phyloP scores from a whole-genome alignment of 53 echinoderm and acorn worm genomes.

The Actinopyga echinites region DNA sequence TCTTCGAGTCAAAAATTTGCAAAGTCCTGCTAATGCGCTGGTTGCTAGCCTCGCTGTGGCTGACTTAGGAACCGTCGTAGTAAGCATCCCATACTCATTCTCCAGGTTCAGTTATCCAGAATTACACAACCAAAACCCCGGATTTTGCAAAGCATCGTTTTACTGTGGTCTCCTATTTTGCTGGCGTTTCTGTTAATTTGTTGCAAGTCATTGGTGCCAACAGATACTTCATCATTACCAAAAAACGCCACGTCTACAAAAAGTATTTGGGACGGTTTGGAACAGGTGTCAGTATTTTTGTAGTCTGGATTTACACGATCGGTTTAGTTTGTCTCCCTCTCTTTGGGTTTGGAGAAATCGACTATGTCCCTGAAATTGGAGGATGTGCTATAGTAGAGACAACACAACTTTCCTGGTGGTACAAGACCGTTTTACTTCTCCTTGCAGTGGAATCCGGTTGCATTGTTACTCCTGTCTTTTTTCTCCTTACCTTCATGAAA shows the following conservation, averaged over 20 bases:
- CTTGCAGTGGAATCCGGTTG: conserved; percentile 6
- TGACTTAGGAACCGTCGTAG: not conserved
- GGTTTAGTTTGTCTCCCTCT: conserved; percentile 15
- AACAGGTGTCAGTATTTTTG: not conserved
- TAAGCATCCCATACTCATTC: conserved; percentile 1
- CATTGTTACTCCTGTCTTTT: conserved; percentile 27
- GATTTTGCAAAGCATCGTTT: not conserved
- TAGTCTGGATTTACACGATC: not conserved
- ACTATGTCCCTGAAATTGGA: conserved; percentile 22
- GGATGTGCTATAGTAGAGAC: conserved; percentile 26
- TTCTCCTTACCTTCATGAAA: conserved; percentile 18
- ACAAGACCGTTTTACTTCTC: conserved; percentile 1
- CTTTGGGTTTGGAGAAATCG: conserved; percentile 24
- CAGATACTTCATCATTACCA: conserved; percentile 34
- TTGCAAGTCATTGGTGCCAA: conserved; percentile 31
- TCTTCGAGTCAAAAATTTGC: not conserved
- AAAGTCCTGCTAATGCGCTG: not conserved
- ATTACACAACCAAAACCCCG: not conserved
- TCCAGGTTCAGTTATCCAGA: conserved; percentile 6
- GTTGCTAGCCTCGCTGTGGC: conserved; percentile 1
- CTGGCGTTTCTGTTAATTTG: conserved; percentile 7
- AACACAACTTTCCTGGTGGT: conserved; percentile 11
- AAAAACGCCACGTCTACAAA: not conserved
- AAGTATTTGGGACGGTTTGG: conserved; percentile 15
- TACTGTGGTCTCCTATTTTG: not conserved